Percentiles rank a stretch among this genome's conserved stretches.
Conservation (phyloP, 2,888 invertebrate species). For the Heliconius ethilla region DNA sequence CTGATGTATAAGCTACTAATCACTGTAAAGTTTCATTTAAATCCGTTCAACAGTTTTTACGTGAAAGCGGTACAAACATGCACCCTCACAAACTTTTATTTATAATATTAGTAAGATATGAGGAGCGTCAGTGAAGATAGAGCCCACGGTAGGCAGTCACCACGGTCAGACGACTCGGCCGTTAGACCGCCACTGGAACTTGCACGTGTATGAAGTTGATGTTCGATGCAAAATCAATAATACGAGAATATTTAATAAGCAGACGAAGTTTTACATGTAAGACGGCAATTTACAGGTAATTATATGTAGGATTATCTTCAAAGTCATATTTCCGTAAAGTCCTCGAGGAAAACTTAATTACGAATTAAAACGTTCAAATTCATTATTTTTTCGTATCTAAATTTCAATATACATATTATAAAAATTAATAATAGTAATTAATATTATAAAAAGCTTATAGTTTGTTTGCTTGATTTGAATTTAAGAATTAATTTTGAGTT, state of each 20-base stretch:
- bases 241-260: conserved; percentile 15
- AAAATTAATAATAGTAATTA: no score
- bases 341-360: background rate
- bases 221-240: conserved; percentile 14
- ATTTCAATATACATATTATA: no score
- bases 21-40: no score
- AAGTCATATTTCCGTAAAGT: background rate
- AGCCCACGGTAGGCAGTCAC: background rate
- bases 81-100: no score
- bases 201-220: background rate
- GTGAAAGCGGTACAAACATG: no score
- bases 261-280: background rate
- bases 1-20: no score
- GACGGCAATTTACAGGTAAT: background rate
- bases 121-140: background rate
- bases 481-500: no score
- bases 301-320: background rate
- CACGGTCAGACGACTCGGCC: conserved; percentile 1
- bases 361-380: background rate
- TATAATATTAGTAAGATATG: no score
- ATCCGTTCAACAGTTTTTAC: no score
- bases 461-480: background rate
- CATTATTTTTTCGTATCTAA: background rate
- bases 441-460: background rate
- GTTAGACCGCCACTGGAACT: background rate